phyloP scores from a whole-genome alignment of 2,113 vertebrate species.

The Callocephalon fimbriatum region DNA sequence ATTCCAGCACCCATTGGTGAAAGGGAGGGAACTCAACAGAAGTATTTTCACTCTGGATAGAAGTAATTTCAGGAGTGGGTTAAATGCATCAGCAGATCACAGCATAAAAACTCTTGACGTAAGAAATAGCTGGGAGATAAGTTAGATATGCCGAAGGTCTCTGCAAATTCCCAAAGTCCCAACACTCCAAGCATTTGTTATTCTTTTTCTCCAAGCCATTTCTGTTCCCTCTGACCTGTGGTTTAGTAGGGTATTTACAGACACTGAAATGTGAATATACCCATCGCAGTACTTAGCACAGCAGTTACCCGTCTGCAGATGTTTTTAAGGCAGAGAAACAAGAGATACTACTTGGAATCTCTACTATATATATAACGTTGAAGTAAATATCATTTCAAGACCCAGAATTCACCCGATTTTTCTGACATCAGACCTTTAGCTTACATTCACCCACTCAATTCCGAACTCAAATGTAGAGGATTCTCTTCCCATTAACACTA shows the following conservation, averaged over 20 bases:
- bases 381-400: neutral
- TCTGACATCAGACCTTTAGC: neutral
- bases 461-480: neutral
- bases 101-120: accelerated
- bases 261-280: neutral
- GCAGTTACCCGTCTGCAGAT: neutral
- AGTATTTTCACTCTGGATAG: neutral
- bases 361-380: neutral
- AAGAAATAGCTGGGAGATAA: neutral
- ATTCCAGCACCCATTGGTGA: neutral
- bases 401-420: neutral
- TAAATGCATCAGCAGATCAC: neutral
- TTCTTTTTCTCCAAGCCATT: neutral
- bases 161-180: neutral
- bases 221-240: neutral
- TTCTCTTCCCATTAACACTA: neutral
- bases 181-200: neutral
- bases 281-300: neutral
- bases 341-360: neutral
- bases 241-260: neutral
- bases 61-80: neutral
- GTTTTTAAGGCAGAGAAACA: neutral
- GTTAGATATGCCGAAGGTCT: neutral
- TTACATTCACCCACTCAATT: neutral
- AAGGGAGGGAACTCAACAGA: neutral